Base-by-base conservation (phyloP, 2,888 invertebrate species). In the Lordiphosa andalusiaca region DNA sequence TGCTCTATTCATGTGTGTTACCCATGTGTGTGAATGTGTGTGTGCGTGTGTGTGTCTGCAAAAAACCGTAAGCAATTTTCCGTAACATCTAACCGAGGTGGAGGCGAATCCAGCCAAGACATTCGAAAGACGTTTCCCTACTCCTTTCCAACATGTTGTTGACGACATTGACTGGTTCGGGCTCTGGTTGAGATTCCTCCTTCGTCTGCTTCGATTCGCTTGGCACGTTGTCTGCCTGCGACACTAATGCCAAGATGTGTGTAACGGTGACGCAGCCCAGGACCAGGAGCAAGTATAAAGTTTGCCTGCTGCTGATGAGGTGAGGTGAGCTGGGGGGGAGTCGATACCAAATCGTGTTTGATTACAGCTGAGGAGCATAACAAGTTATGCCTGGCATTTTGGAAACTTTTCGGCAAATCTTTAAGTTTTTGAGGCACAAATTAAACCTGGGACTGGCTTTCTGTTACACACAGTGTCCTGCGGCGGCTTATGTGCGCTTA, bases 41-140 rank as follows among this genome's bases (percentile, higher is more conserved):
- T 49, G 58, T 64, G 41, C 60, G 62, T 46, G 63, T 42, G 53
- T 48, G 69, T 71, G 71, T 71, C 73, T 64, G 73, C 77, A 85
- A 82, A 85, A 82, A 85, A 83, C 80, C 73, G 76, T 76, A 83
- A 82, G 81, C 81, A 82, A 82, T 82, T 82, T 82, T 82, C 85
- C 84, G 81, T 80, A 83, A 80, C 81, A 83, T 82, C 81, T 82
- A 83, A 78, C 80, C 69, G 70, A 68, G 67, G 67, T 72, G 52
- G 67, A 56, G 69, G 49, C 39, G 59, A 67, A 53, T 37, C 61
- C 52, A 52, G 66, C 61, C 69, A 81, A 73, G 84, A 68, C 66
- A 69, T 70, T 57, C 49, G 72, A 83, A 80, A 73, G 82, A 82
- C 60, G 53, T 64, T 73, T 57, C 52, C 37, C 16, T 13, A 4